These are phyloP conservation scores for Danio jaintianensis DNA, from an alignment of 2,797 vertebrate species.

Conservation along the genomic window DNA sequence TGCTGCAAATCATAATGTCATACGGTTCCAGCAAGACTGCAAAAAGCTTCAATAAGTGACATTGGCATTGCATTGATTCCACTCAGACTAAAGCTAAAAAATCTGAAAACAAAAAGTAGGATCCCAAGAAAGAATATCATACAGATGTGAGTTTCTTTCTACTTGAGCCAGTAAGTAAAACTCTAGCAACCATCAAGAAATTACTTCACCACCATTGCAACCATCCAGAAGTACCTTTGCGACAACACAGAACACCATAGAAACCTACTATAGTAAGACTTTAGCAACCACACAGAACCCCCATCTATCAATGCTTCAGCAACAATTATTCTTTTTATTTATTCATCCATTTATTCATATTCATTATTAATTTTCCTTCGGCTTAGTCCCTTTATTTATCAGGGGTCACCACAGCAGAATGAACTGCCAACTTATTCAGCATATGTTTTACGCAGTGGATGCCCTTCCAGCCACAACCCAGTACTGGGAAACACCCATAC, in stretches of 20 bases:
- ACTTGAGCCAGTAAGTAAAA: background rate
- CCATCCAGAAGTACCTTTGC: background rate
- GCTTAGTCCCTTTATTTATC: too few relatives aligned
- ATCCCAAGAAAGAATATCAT: background rate
- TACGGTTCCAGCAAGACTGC: background rate
- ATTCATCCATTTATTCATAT: too few relatives aligned
- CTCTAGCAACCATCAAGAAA: background rate
- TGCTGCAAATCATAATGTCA: background rate
- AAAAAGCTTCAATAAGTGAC: background rate
- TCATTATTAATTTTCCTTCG: too few relatives aligned
- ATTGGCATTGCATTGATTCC: background rate
- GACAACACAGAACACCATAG: too few relatives aligned
- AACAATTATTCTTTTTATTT: too few relatives aligned
- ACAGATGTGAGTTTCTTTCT: background rate
- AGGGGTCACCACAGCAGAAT: too few relatives aligned
- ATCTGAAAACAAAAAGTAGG: background rate
- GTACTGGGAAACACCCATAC: too few relatives aligned
- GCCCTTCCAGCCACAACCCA: too few relatives aligned
- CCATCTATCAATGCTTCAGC: too few relatives aligned
- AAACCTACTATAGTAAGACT: background rate
- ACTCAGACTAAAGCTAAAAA: background rate
- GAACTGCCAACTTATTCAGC: too few relatives aligned
- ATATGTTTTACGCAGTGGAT: too few relatives aligned
- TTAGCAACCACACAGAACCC: too few relatives aligned
- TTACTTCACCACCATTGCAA: background rate